Evolutionary conservation across 2,113 vertebrate species (phyloP).

Genomic region (Oreochromis niloticus): DNA sequence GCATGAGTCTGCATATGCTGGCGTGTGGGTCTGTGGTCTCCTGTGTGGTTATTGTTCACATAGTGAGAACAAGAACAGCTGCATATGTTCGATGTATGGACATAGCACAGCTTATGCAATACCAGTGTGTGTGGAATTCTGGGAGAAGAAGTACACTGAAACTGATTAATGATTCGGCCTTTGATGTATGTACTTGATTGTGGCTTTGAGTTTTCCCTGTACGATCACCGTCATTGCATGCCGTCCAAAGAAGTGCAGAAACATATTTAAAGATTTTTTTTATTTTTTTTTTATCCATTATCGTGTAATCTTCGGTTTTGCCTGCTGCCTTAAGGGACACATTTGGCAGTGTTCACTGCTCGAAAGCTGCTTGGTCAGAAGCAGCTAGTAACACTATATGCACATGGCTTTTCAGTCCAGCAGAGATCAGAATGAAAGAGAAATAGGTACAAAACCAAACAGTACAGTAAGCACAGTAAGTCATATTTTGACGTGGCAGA

Average conservation of each 20-base stretch:
- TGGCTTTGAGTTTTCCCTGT: background rate
- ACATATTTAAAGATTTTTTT: background rate
- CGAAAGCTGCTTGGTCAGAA: background rate
- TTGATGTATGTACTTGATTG: background rate
- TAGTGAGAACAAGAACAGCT: constrained; percentile 12
- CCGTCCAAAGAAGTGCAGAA: background rate
- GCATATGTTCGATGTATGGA: background rate
- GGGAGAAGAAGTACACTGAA: background rate
- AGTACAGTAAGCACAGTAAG: background rate
- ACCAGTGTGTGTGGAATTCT: background rate
- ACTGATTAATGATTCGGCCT: background rate
- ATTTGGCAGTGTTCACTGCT: background rate
- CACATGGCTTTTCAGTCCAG: background rate
- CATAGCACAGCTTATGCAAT: background rate
- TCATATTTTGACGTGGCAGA: background rate
- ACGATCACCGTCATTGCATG: background rate
- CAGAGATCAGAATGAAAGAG: background rate
- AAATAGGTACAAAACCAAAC: background rate
- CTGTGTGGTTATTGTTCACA: constrained; percentile 14
- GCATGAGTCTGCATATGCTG: background rate
- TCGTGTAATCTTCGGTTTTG: background rate
- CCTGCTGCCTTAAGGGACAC: background rate
- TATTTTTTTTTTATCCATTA: background rate
- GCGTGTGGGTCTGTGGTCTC: background rate
- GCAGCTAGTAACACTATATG: background rate